phyloP scores from a whole-genome alignment of 2,888 invertebrate species.

The Limnephilus lunatus region DNA sequence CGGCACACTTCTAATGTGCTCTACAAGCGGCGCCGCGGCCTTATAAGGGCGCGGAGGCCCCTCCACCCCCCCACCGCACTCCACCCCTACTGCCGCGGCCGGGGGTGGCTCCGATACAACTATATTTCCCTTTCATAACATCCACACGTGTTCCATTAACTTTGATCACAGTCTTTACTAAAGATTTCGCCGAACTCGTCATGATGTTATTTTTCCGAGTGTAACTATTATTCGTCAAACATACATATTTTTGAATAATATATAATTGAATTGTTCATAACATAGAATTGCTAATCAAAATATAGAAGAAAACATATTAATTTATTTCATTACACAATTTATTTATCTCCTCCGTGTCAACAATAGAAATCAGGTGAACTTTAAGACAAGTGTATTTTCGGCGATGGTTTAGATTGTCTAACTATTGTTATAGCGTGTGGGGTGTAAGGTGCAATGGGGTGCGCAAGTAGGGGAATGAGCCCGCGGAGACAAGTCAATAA shows the following conservation, averaged over 20 bases:
- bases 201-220: background rate
- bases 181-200: background rate
- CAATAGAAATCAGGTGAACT: constrained; percentile 46
- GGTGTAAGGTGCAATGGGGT: background rate
- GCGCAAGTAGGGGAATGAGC: background rate
- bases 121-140: constrained; percentile 72
- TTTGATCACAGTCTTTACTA: background rate
- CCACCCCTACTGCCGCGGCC: background rate
- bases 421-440: constrained; percentile 38
- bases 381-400: constrained; percentile 35
- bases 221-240: background rate
- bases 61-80: constrained; percentile 1
- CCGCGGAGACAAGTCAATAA: constrained; percentile 21
- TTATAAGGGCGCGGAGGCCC: constrained; percentile 52
- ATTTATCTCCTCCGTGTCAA: constrained; percentile 67
- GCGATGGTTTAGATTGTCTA: background rate
- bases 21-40: constrained; percentile 36
- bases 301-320: background rate
- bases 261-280: background rate
- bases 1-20: too few relatives aligned
- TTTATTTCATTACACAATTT: constrained; percentile 63
- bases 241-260: background rate
- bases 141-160: constrained; percentile 21
- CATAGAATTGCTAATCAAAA: background rate
- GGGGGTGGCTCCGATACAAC: constrained; percentile 56